Evolutionary conservation across 2,888 invertebrate species (phyloP), one percentile per base, ranked within the genome.

Genomic region (Chloromyia formosa): DNA sequence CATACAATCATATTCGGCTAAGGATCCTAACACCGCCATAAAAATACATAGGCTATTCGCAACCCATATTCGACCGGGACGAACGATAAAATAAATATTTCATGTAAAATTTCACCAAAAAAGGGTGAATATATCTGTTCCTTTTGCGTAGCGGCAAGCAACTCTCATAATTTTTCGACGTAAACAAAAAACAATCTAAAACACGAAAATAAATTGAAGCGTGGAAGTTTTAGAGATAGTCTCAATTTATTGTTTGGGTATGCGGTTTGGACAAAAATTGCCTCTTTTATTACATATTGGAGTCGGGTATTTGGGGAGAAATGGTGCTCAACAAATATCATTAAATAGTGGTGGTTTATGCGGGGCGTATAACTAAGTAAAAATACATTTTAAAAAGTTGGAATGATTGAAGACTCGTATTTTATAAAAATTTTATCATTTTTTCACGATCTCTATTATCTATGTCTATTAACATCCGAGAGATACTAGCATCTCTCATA

Each of bases 41-140:
- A 62, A 62, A 62, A 60, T 60, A 62, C 40, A 62, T n/a, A 40
- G 40, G 62, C 62, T 23, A 62, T 62, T 35, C 27, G 27, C 62
- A 62, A 7, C 62, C 35, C 40, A 40, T 35, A 62, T 40, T 62
- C 40, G 18, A 35, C 40, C 40, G 1, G 14, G 62, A n/a, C 14
- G 35, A 40, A 62, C 40, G 35, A 16, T 62, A 23, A 9, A 40
- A n/a, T 40, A 35, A 62, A 62, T 40, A 62, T 62, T 62, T 35
- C 62, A 40, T 16, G 62, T 23, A 23, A 23, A 40, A 62, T 62
- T 62, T 62, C 35, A 35, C 40, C n/a, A 23, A 62, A 62, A 62
- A 62, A 40, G 62, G 62, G 62, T 62, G 62, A 22, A 62, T 40
- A 62, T 40, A 62, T 35, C 62, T 14, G 40, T 61, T 62, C 23